These are phyloP conservation scores for Acrobasis suavella DNA, from an alignment of 2,888 invertebrate genomes.

Conservation along the genomic window DNA sequence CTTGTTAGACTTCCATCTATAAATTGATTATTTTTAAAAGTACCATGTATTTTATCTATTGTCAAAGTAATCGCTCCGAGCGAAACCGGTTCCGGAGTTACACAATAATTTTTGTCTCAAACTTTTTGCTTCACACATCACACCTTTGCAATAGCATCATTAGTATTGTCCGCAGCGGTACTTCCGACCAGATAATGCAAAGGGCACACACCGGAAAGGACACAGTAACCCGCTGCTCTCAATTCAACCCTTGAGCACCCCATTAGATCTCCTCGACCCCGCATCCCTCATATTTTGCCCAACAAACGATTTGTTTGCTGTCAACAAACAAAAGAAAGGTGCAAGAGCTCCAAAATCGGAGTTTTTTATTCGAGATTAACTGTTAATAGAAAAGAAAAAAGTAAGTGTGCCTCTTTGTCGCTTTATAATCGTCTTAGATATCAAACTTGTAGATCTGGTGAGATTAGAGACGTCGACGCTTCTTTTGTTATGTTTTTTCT, in stretches of 20 bases:
- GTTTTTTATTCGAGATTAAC: slow-evolving; percentile 63
- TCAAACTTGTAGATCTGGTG: slow-evolving; percentile 63
- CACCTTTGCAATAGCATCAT: slow-evolving; percentile 56
- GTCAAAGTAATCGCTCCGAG: slow-evolving; percentile 18
- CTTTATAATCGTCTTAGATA: slow-evolving; percentile 74
- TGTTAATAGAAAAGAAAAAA: slow-evolving; percentile 63
- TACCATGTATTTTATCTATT: slow-evolving; percentile 13
- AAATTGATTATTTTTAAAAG: slow-evolving; percentile 15
- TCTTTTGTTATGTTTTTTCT: slow-evolving; percentile 61
- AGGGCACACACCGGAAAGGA: slow-evolving; percentile 70
- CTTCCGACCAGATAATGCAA: slow-evolving; percentile 62
- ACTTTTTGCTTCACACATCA: slow-evolving; percentile 35
- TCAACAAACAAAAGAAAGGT: slow-evolving; percentile 78
- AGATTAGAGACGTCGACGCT: slow-evolving; percentile 57
- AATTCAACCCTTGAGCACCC: slow-evolving; percentile 72
- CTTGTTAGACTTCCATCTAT: slow-evolving; percentile 3
- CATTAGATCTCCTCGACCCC: slow-evolving; percentile 65
- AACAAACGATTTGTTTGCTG: slow-evolving; percentile 81
- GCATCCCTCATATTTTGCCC: slow-evolving; percentile 60
- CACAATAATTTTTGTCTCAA: slow-evolving; percentile 23
- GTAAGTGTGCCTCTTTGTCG: slow-evolving; percentile 67
- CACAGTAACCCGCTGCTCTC: slow-evolving; percentile 74
- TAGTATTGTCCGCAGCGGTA: slow-evolving; percentile 47
- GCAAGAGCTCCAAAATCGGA: slow-evolving; percentile 55
- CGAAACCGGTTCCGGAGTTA: slow-evolving; percentile 19